phyloP scores from a whole-genome alignment of 1,140 invertebrate species.

The Bombus waltoni region DNA sequence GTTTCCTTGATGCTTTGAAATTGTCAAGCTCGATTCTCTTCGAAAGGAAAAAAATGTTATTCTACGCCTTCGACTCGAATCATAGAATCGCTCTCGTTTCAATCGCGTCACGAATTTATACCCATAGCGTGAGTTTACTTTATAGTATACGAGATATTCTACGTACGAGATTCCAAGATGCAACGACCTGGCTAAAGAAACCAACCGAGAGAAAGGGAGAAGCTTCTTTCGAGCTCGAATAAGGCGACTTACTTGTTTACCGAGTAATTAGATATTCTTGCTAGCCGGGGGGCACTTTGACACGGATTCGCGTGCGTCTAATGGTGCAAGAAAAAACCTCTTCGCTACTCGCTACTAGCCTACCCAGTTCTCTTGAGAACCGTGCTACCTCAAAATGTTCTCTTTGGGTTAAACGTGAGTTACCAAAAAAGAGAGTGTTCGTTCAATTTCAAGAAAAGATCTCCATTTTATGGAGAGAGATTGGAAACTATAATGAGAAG shows the following conservation, averaged over 20 bases:
- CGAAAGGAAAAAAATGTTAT: neutral
- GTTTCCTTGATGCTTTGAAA: no score
- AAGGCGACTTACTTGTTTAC: constrained; percentile 22
- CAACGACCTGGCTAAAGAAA: neutral
- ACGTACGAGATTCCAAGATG: neutral
- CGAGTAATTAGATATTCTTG: constrained; percentile 50
- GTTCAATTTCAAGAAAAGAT: neutral
- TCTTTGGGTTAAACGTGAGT: neutral
- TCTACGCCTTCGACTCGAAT: neutral
- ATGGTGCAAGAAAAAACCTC: neutral
- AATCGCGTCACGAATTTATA: neutral
- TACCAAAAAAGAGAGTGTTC: neutral
- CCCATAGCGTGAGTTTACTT: neutral
- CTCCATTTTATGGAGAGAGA: neutral
- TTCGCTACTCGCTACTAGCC: neutral
- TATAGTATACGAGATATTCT: neutral
- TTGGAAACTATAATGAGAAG: neutral
- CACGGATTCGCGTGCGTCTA: constrained; percentile 37
- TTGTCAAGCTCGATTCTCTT: no score
- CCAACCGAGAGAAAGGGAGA: neutral
- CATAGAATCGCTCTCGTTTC: neutral
- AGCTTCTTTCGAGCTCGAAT: neutral
- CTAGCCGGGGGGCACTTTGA: constrained; percentile 26
- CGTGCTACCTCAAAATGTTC: neutral
- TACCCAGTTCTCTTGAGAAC: constrained; percentile 16